Evolutionary conservation across 2,113 vertebrate species (phyloP), one percentile per base, ranked within the genome.

Genomic region (Cephalopterus ornatus): DNA sequence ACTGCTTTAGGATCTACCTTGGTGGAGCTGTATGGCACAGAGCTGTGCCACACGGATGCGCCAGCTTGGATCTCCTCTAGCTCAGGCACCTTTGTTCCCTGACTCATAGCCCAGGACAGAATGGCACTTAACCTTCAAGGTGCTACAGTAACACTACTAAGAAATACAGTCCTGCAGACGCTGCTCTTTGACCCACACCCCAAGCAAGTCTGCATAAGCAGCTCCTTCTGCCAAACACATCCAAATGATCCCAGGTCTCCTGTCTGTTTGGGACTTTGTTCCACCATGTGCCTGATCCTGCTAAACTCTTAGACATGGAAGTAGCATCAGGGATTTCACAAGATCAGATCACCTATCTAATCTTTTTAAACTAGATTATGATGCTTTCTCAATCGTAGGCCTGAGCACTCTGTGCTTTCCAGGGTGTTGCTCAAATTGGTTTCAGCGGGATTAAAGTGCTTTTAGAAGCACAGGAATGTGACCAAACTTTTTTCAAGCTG

Each of bases 1-100:
- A 0, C 6, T 14, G 3, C 59, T 49, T 50, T 82, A 53, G 28
- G 58, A 76, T 50, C 30, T 12, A 3, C 3, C 2, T 3, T n/a
- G 46, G 52, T 18, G 39, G 42, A 82, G n/a, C 14, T 6, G 0
- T 68, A n/a, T 8, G 28, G 49, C 61, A 49, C 0, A 1, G n/a
- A 68, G 39, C 26, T 85, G 53, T 17, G 53, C 23, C 56, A 8
- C 16, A 6, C 1, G 1, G 22, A 75, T 46, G 24, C 47, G 23
- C 37, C 73, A 77, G 23, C 37, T 17, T 35, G 75, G 14, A n/a
- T 33, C 16, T 73, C 35, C 19, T 9, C 49, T 15, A 35, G 42
- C 9, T 55, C 52, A 61, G 44, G 32, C 33, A 52, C 12, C 24
- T 65, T 70, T 58, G 37, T 4, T 6, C n/a, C n/a, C 6, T 3